phyloP scores from a whole-genome alignment of 2,888 invertebrate species.

The Amblyjoppa proteus region DNA sequence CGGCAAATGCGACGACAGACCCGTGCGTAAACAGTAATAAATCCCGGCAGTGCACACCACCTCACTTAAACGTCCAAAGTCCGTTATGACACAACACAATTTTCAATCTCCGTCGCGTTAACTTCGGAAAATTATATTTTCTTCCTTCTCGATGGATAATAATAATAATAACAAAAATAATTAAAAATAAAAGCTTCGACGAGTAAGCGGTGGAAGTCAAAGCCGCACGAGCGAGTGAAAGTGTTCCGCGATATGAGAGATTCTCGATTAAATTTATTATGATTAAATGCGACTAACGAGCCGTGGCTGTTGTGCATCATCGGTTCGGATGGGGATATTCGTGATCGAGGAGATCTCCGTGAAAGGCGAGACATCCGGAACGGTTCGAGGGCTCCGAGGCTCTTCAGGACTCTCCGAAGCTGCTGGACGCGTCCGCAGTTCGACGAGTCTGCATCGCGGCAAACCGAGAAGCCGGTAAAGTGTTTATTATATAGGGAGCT shows the following conservation, averaged over 20 bases:
- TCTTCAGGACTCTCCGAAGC: neutral
- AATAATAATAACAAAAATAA: neutral
- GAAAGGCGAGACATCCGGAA: neutral
- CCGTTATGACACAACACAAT: neutral
- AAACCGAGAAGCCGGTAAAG: constrained; percentile 63
- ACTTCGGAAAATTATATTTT: neutral
- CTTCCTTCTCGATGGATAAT: neutral
- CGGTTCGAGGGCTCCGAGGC: neutral
- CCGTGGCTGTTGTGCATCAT: neutral
- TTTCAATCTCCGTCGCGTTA: neutral
- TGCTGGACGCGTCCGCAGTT: neutral
- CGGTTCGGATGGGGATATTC: constrained; percentile 25
- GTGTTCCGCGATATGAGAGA: neutral
- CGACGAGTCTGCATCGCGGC: constrained; percentile 46
- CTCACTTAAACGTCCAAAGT: neutral
- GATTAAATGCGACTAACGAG: neutral
- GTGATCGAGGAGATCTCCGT: constrained; percentile 1
- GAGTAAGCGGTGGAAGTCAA: neutral
- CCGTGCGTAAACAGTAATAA: neutral
- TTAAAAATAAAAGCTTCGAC: neutral
- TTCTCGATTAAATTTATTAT: neutral
- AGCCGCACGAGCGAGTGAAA: constrained; percentile 18
- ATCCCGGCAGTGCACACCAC: neutral
- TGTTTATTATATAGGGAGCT: constrained; percentile 46
- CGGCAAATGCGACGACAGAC: neutral